Conservation (phyloP, 2,113 vertebrate genomes). For the Irena cyanogastra region DNA sequence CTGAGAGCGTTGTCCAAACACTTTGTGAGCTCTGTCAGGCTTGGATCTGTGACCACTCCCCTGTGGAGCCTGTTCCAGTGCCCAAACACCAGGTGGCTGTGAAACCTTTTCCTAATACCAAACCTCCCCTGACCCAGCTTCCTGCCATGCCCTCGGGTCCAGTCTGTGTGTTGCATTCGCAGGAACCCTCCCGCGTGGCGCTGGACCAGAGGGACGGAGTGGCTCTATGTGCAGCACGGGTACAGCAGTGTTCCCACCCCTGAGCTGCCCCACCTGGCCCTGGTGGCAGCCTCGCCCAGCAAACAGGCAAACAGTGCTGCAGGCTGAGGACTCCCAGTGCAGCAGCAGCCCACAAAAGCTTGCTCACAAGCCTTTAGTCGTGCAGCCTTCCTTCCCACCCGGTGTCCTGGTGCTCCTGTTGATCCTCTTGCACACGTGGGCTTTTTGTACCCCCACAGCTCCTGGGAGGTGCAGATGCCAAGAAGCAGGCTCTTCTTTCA, state of each 20-base stretch:
- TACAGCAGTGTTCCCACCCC: not conserved
- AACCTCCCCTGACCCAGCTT: not conserved
- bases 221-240: fast-evolving
- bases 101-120: not conserved
- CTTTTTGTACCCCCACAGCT: not conserved
- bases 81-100: not conserved
- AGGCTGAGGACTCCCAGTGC: fast-evolving
- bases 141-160: not conserved
- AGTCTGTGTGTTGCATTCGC: not conserved
- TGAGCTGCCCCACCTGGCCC: not conserved
- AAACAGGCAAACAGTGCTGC: not conserved
- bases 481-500: not conserved
- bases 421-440: fast-evolving
- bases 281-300: fast-evolving
- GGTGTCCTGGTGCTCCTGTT: not conserved
- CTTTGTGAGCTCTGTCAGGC: not conserved
- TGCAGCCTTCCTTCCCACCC: not conserved
- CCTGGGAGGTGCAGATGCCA: not conserved
- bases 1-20: not conserved
- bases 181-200: fast-evolving
- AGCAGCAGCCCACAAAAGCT: not conserved
- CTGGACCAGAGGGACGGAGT: fast-evolving
- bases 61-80: not conserved
- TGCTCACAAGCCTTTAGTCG: fast-evolving
- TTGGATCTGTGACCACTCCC: not conserved